Evolutionary conservation across 2,113 vertebrate species (phyloP).

Genomic region (Diphyllodes magnificus): DNA sequence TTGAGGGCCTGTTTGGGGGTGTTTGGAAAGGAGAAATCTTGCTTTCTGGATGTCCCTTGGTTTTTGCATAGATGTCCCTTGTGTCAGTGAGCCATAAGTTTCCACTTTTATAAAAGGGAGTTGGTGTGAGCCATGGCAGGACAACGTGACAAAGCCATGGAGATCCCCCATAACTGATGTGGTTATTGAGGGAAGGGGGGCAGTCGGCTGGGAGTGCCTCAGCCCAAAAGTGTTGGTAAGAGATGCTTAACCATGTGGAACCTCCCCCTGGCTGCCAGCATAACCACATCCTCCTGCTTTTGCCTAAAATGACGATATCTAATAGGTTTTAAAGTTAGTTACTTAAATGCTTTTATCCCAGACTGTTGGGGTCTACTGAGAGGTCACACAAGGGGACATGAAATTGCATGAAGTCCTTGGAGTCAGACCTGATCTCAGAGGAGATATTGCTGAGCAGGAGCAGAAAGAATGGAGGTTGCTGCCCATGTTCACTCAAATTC

Average conservation of each 20-base stretch:
- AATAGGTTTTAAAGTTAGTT: neutral
- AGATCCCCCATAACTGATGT: neutral
- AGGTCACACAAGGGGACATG: neutral
- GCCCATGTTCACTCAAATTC: neutral
- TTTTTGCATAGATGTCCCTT: neutral
- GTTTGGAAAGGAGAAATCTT: neutral
- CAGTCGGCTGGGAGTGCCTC: neutral
- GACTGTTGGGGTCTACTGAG: neutral
- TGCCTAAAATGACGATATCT: neutral
- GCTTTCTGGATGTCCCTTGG: neutral
- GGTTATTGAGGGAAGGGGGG: neutral
- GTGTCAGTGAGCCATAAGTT: neutral
- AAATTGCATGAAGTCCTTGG: neutral
- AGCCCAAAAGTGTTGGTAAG: neutral
- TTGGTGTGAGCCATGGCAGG: neutral
- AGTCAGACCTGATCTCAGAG: neutral
- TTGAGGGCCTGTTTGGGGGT: neutral
- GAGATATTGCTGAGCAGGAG: neutral
- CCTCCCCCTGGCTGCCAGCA: neutral
- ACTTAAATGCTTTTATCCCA: neutral
- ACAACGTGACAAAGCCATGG: too few relatives aligned
- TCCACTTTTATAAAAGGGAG: neutral
- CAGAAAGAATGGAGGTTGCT: neutral
- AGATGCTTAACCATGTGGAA: neutral
- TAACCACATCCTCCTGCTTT: neutral